Base-by-base conservation (phyloP, 2,797 vertebrate genomes). In the Poeciliopsis infans region DNA sequence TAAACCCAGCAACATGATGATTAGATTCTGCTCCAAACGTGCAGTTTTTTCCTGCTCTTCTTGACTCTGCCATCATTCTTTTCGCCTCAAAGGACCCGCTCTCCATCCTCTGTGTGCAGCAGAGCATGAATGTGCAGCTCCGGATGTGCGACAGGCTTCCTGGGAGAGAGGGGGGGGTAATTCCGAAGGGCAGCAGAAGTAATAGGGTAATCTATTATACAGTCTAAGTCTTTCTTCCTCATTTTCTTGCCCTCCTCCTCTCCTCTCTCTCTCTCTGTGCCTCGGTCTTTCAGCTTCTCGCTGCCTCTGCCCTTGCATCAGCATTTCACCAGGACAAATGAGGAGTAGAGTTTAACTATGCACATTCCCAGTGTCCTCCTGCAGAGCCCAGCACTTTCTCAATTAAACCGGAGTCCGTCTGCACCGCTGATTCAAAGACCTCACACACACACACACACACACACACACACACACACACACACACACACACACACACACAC, bases 121-220 rank as follows among this genome's bases (percentile, higher is more conserved):
- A 78, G 82, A 86, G 91, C 90, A 77, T 93, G 92, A 87, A 83
- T 85, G 76, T 83, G 88, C n/a, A 73, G 84, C 86, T 89, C 39
- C 49, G 87, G 77, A 78, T 85, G 88, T 86, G 88, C 88, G 91
- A 90, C 92, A 92, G 87, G 88, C 90, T 85, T 85, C 90, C 80
- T n/a, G 6, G 78, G 88, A 88, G 88, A 33, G 73, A 59, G n/a
- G 4, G 36, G 20, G 86, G 86, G 90, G 88, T 87, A 88, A 93
- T 91, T 92, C 89, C 81, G 85, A 95, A 95, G 94, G 94, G 92
- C 93, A 95, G 92, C 83, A 83, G 88, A 90, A 90, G 94, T 95
- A 95, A 95, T 95, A 94, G 95, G 93, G 93, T 95, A 93, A 95
- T 96, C 93, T 95, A 94, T 96, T 95, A 95, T 92, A 94, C 91